Evolutionary conservation across 2,888 invertebrate species (phyloP).

Genomic region (Tipula lateralis): DNA sequence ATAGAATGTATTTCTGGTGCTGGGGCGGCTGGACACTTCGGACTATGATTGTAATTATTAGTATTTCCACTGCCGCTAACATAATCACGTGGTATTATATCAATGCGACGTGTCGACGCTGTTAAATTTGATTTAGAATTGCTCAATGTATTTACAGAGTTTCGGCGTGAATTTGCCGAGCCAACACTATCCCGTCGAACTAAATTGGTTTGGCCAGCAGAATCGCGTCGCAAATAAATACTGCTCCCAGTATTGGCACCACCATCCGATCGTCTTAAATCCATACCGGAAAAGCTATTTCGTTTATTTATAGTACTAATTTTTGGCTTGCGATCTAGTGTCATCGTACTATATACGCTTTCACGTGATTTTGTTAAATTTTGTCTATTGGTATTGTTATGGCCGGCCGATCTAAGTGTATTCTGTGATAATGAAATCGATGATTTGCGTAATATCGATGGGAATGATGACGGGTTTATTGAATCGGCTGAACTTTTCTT

Average conservation of each 20-base stretch:
- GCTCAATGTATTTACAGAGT: slow-evolving; percentile 25
- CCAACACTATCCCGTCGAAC: slow-evolving; percentile 36
- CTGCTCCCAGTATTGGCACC: slow-evolving; percentile 31
- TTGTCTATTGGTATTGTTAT: slow-evolving; percentile 51
- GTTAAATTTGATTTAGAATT: neutral
- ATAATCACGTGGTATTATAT: slow-evolving; percentile 24
- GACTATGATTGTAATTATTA: neutral
- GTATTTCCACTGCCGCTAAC: neutral
- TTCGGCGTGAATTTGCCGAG: slow-evolving; percentile 28
- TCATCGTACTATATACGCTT: neutral
- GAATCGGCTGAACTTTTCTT: slow-evolving; percentile 30
- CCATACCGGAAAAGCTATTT: slow-evolving; percentile 32
- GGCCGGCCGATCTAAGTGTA: slow-evolving; percentile 46
- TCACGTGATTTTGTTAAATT: slow-evolving; percentile 46
- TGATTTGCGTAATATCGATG: slow-evolving; percentile 61
- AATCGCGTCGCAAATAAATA: slow-evolving; percentile 35
- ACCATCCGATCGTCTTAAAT: slow-evolving; percentile 13
- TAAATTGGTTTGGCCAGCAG: slow-evolving; percentile 36
- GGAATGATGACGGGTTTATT: slow-evolving; percentile 62
- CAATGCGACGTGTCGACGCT: neutral
- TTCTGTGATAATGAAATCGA: slow-evolving; percentile 52
- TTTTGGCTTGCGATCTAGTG: neutral
- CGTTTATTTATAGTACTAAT: slow-evolving; percentile 31
- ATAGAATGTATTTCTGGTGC: slow-evolving; percentile 15
- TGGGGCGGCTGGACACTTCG: neutral